Evolutionary conservation across 2,113 vertebrate genomes (phyloP).

Genomic region (Hippocampus mohnikei): DNA sequence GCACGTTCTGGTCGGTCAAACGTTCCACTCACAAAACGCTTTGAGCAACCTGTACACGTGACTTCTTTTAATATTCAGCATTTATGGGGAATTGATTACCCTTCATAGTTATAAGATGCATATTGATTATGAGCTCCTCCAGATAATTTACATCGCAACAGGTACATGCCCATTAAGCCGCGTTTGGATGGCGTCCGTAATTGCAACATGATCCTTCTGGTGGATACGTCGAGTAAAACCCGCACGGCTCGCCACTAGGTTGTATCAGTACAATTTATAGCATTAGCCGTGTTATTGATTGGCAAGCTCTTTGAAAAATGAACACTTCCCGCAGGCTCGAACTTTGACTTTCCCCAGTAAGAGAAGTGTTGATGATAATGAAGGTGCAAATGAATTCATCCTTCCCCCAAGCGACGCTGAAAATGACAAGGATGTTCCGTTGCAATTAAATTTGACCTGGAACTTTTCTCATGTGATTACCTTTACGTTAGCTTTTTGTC

Average conservation of each 20-base stretch:
- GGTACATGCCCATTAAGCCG: no score
- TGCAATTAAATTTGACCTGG: conserved; percentile 37
- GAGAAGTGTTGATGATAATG: neutral
- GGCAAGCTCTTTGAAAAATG: neutral
- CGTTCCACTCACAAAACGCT: neutral
- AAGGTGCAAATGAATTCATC: neutral
- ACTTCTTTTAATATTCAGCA: neutral
- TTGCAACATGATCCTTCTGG: neutral
- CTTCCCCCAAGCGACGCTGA: conserved; percentile 1
- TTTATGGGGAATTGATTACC: neutral
- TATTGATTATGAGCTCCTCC: neutral
- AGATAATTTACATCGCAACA: neutral
- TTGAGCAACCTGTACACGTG: neutral
- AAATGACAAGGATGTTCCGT: conserved; percentile 13
- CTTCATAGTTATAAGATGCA: neutral
- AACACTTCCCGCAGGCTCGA: neutral
- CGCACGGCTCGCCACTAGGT: neutral
- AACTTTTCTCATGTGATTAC: conserved; percentile 2
- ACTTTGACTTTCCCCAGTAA: neutral
- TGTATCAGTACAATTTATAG: neutral
- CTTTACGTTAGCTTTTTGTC: conserved; percentile 13
- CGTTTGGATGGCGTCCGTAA: neutral
- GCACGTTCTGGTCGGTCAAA: no score
- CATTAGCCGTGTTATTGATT: neutral
- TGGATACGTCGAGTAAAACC: neutral